phyloP scores from a whole-genome alignment of 2,113 vertebrate species.

The crab-eating macaque (Macaca fascicularis) region T2T-MFA8v1.1 NC_088389.1:79077001-79077500 shows the following conservation, averaged over 20 bases:
- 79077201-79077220: background rate
- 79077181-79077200: too few species aligned
- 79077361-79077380: background rate
- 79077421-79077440: background rate
- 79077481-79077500: background rate
- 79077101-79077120: too few species aligned
- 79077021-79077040: too few species aligned
- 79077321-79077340: conserved; percentile 15
- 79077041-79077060: too few species aligned
- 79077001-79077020: too few species aligned
- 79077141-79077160: too few species aligned
- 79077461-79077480: conserved; percentile 4
- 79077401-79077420: background rate
- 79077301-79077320: background rate
- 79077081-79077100: too few species aligned
- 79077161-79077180: too few species aligned
- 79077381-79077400: background rate
- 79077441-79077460: background rate
- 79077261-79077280: background rate
- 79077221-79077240: background rate
- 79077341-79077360: background rate
- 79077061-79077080: too few species aligned
- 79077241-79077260: conserved; percentile 13
- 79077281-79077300: background rate
- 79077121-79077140: too few species aligned